Evolutionary conservation across 2,797 vertebrate species (phyloP).

Genomic region (Poeciliopsis paucimaculata): DNA sequence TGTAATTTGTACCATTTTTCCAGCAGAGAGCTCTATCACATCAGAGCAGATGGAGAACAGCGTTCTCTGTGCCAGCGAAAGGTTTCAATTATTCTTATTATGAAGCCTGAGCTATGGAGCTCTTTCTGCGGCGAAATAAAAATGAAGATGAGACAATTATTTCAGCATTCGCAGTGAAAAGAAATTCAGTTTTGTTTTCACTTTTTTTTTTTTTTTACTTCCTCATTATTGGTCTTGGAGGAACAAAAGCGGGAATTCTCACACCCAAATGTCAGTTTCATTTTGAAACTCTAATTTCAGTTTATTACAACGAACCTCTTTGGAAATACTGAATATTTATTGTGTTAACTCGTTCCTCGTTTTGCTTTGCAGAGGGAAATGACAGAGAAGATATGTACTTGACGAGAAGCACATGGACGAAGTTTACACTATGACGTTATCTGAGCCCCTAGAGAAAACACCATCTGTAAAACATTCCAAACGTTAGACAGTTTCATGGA

Average conservation of each 20-base stretch:
- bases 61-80: conserved; percentile 41
- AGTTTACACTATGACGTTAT: conserved; percentile 58
- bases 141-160: conserved; percentile 32
- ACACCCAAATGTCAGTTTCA: conserved; percentile 14
- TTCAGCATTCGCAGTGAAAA: conserved; percentile 16
- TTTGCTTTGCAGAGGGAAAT: conserved; percentile 88
- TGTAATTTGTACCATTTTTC: conserved; percentile 14
- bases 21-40: conserved; percentile 25
- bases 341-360: conserved; percentile 45
- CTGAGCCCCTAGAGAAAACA: conserved; percentile 63
- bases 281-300: not conserved
- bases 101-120: not conserved
- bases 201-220: not conserved
- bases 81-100: conserved; percentile 39
- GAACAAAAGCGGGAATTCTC: conserved; percentile 10
- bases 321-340: not conserved
- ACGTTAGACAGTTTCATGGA: conserved; percentile 39
- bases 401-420: conserved; percentile 76
- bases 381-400: conserved; percentile 97
- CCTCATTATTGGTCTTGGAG: conserved; percentile 12
- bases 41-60: conserved; percentile 33
- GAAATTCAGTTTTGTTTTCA: not conserved
- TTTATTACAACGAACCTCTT: not conserved
- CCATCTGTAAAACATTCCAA: conserved; percentile 48
- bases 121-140: not conserved